Evolutionary conservation across 2,797 vertebrate genomes (phyloP), one percentile per base, ranked within the genome.

Genomic region (Urosaurus nigricauda): DNA sequence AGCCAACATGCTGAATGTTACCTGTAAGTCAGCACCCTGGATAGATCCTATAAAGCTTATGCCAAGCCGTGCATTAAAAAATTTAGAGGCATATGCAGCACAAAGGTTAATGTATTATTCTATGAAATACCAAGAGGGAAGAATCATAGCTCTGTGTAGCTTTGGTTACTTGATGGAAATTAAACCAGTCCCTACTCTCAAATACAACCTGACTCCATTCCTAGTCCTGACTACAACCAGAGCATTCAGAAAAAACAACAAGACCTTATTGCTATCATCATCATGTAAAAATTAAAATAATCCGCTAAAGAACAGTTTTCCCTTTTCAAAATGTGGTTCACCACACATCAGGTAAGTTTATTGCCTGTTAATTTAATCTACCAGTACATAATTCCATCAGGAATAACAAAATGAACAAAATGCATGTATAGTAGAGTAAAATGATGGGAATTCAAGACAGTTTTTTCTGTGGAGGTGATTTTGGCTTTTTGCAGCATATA

Each of bases 361-460:
- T 26, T 53, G 4, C 32, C 19, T 79, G 5, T 56, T 21, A 84
- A 43, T 84, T 14, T 79, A 29, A 79, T 51, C 11, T 2, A 47
- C 7, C 29, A 65, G 26, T 51, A 56, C n/a, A 51, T 77, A 77
- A 37, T 78, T 88, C 19, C n/a, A 68, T 29, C 12, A 51, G 16
- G 26, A 63, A 60, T 17, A 40, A 73, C 26, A 24, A 88, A 70
- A 84, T 79, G 35, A 73, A 51, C 13, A 51, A 89, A 89, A 73
- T 63, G 53, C 2, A 58, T 43, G 35, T n/a, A 56, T 13, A 43
- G 4, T 29, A 56, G 26, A 47, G 5, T 74, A 60, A 60, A 60
- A 87, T 82, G 79, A 73, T 35, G 32, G n/a, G 37, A 63, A 11
- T 74, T 85, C 78, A 85, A 81, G 85, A 63, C 43, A 80, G 24